A percentile compares a stretch with the other conserved stretches of the same genome.
Evolutionary conservation across 2,113 vertebrate genomes (phyloP).

Genomic region (Natator depressus): DNA sequence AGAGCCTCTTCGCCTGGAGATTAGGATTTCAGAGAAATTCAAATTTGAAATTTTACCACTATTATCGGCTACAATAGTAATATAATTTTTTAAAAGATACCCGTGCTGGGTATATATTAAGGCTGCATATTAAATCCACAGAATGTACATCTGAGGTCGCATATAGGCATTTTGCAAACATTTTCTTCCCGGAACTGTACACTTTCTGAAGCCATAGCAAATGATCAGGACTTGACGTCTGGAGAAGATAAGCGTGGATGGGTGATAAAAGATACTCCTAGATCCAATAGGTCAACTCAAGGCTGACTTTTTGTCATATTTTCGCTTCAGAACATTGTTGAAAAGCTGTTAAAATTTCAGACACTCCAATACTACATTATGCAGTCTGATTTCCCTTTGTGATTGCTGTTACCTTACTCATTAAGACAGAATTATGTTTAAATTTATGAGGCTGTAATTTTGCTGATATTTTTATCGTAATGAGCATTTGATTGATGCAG

Average conservation of each 20-base stretch:
- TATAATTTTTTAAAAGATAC: background rate
- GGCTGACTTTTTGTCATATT: background rate
- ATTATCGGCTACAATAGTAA: background rate
- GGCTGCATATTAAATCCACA: background rate
- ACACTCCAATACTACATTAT: background rate
- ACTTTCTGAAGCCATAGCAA: background rate
- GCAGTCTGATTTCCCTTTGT: background rate
- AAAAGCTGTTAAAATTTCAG: background rate
- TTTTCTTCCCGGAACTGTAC: background rate
- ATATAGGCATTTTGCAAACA: background rate
- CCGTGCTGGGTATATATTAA: background rate
- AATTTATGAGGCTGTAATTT: background rate
- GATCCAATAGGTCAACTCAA: background rate
- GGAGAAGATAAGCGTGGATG: background rate
- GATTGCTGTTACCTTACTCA: background rate
- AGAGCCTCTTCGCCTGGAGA: background rate
- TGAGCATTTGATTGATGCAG: background rate
- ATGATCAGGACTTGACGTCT: background rate
- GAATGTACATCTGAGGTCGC: background rate
- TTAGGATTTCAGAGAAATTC: background rate
- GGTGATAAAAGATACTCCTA: background rate
- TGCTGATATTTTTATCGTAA: background rate
- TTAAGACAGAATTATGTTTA: background rate
- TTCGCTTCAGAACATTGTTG: background rate
- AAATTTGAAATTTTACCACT: background rate